Evolutionary conservation across 1,140 invertebrate genomes (phyloP), one percentile per base, ranked within the genome.

Genomic region (Propsilocerus akamusi): DNA sequence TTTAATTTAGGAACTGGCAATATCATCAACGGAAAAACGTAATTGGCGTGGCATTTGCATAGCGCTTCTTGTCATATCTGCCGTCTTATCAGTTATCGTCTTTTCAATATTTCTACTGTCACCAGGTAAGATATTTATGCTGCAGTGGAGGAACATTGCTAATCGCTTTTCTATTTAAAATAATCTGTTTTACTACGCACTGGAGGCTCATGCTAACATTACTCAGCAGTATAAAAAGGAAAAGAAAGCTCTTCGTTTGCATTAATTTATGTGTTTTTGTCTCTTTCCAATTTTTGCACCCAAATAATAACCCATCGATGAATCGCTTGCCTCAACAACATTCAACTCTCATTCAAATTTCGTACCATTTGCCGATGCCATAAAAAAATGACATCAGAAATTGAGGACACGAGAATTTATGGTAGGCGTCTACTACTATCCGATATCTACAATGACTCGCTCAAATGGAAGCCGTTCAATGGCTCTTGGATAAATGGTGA

Each of bases 11-110:
- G 86, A 90, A 64, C 63, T 89, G 58, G 84, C 85, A 49, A 81
- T 80, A 14, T 74, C 79, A 20, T 82, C 81, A 14, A 80, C 83
- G n/a, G 83, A 76, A 51, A 78, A 86, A 58, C 70, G 83, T 34
- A 93, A 94, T 70, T 93, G 88, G 87, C 76, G 84, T 25, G 88
- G 89, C 11, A 91, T 93, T 52, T 76, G 83, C 51, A 93, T 93
- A 51, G 87, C 90, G 0, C 69, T 92, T 25, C 68, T 92, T 50
- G 89, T 93, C 24, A 93, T 94, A 52, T 73, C 83, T 11, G 77
- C 81, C 5, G 87, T 94, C 8, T 80, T 87, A 54, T 81, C 82
- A 17, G 74, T 92, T 53, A 91, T 92, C 30, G 74, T 88, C 50
- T 82, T 87, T 62, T 87, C 87, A 58, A 87, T 92, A 57, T 77